Percentiles rank a stretch among this genome's conserved stretches.
Evolutionary conservation across 2,888 invertebrate species (phyloP).

Genomic region (Aphodius sticticus): DNA sequence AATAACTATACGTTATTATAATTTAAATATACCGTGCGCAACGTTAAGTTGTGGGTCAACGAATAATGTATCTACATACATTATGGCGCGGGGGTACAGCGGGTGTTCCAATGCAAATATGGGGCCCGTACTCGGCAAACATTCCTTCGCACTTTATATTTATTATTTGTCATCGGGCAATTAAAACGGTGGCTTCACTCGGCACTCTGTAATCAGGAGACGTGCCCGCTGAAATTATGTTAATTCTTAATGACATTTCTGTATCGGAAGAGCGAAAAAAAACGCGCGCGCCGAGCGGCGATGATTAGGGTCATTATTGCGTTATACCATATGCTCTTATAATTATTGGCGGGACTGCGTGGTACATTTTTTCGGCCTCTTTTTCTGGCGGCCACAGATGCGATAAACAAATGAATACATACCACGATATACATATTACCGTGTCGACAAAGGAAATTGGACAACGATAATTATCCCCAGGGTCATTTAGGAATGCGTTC

Average conservation of each 20-base stretch:
- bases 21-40: conserved; percentile 8
- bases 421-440: neutral
- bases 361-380: conserved; percentile 14
- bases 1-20: conserved; percentile 19
- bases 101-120: neutral
- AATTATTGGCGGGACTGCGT: conserved; percentile 17
- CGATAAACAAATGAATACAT: conserved; percentile 20
- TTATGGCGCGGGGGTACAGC: neutral
- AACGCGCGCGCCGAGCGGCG: conserved; percentile 9
- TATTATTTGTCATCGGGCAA: conserved; percentile 14
- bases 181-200: conserved; percentile 14
- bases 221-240: conserved; percentile 20
- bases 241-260: conserved; percentile 16
- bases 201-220: conserved; percentile 17
- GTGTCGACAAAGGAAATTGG: neutral
- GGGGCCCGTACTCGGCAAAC: neutral
- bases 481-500: neutral
- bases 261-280: conserved; percentile 18
- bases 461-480: neutral
- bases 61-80: conserved; percentile 18
- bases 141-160: neutral
- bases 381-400: conserved; percentile 16
- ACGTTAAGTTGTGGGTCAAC: conserved; percentile 23
- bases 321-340: conserved; percentile 25
- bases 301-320: conserved; percentile 22